Evolutionary conservation across 2,797 vertebrate species (phyloP).

Genomic region (Catamblyrhynchus diadema): DNA sequence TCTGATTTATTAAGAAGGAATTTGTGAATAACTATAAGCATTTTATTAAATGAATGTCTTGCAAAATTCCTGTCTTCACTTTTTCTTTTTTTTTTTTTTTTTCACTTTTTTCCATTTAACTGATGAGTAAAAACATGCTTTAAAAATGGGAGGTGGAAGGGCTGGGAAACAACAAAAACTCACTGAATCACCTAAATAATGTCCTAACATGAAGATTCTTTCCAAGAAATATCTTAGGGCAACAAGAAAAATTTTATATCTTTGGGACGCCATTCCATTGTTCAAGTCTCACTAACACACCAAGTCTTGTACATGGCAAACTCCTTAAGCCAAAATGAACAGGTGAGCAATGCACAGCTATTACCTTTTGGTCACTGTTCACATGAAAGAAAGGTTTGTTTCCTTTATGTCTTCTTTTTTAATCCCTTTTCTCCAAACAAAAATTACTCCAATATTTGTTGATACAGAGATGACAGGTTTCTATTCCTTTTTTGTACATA

Average conservation of each 20-base stretch:
- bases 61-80: background rate
- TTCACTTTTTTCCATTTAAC: no score
- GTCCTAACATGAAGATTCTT: background rate
- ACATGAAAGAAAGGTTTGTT: background rate
- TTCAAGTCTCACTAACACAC: background rate
- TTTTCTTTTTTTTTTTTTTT: no score
- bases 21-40: background rate
- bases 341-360: background rate
- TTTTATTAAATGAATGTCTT: background rate
- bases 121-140: no score
- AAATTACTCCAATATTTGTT: background rate
- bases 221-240: background rate
- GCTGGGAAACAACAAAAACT: rapidly evolving
- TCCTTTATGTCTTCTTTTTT: background rate
- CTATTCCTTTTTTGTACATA: no score
- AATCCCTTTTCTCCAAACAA: background rate
- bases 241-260: background rate
- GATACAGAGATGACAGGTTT: background rate
- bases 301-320: background rate
- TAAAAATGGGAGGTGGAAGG: no score
- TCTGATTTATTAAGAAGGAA: background rate
- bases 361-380: background rate
- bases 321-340: background rate
- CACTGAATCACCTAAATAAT: background rate
- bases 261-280: rapidly evolving